A percentile compares a stretch with the other conserved stretches of the same genome.
These are phyloP conservation scores for Linhomoeus sp. DNA, from an alignment of 2,888 invertebrate genomes.

Conservation along the genomic window DNA sequence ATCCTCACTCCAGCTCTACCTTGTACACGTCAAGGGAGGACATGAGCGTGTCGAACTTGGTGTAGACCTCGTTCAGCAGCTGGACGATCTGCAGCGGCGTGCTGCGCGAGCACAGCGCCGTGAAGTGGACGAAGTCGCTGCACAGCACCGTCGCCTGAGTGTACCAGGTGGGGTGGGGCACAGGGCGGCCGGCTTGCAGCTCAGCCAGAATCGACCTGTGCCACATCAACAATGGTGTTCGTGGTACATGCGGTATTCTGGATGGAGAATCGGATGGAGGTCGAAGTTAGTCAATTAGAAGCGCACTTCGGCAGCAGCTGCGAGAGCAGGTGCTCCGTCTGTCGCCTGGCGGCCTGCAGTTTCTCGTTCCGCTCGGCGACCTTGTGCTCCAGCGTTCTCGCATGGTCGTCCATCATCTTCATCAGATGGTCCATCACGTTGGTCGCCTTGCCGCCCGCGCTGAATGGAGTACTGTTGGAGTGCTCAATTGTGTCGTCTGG, in stretches of 20 bases:
- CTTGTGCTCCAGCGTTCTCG: neutral
- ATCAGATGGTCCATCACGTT: too few species aligned
- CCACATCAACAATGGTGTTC: too few species aligned
- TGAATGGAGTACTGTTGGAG: too few species aligned
- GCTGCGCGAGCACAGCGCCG: slow-evolving; percentile 11
- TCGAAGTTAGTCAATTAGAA: too few species aligned
- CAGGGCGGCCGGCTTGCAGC: slow-evolving; percentile 13
- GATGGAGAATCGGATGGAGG: too few species aligned
- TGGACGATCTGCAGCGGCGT: slow-evolving; percentile 15
- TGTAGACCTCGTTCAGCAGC: slow-evolving; percentile 20
- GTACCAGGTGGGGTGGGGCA: slow-evolving; percentile 13
- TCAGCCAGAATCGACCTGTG: slow-evolving; percentile 16
- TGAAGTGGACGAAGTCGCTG: slow-evolving; percentile 21
- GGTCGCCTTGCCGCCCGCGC: too few species aligned
- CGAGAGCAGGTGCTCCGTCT: slow-evolving; percentile 15
- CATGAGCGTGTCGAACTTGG: slow-evolving; percentile 18
- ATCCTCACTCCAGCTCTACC: too few species aligned
- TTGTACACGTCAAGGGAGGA: slow-evolving; percentile 19
- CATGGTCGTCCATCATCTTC: too few species aligned
- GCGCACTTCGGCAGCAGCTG: slow-evolving; percentile 22
- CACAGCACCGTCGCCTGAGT: slow-evolving; percentile 22
- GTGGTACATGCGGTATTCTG: too few species aligned
- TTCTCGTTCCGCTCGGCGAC: slow-evolving; percentile 15
- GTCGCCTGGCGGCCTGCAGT: slow-evolving; percentile 13
- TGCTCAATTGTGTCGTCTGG: too few species aligned